These are phyloP conservation scores for Pyrgilauda ruficollis DNA, from an alignment of 2,113 vertebrate genomes.

Conservation along the genomic window DNA sequence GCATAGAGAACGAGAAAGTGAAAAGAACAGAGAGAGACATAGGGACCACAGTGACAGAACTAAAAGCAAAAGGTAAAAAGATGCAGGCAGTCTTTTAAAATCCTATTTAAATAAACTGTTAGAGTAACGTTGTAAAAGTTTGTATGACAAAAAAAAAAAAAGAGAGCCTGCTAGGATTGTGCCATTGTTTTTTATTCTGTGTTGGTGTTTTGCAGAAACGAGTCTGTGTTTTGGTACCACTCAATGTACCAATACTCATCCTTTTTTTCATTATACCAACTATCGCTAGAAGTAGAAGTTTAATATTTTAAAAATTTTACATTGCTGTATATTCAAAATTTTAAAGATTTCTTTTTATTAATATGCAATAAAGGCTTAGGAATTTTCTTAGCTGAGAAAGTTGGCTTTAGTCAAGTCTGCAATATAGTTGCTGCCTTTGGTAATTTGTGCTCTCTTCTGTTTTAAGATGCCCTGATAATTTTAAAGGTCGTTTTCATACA, in stretches of 20 bases:
- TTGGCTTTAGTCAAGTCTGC: conserved; percentile 70
- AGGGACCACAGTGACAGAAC: conserved; percentile 84
- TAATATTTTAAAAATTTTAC: conserved; percentile 76
- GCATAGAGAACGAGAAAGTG: conserved; percentile 70
- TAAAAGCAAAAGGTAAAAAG: conserved; percentile 81
- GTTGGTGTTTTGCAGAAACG: conserved; percentile 72
- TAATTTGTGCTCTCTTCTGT: conserved; percentile 72
- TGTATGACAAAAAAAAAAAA: neutral
- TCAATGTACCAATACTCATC: conserved; percentile 59
- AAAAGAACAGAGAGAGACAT: conserved; percentile 83
- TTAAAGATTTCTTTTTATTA: conserved; percentile 77
- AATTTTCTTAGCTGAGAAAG: conserved; percentile 73
- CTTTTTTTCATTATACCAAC: conserved; percentile 69
- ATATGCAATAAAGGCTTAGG: conserved; percentile 81
- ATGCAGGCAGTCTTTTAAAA: conserved; percentile 47
- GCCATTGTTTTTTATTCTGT: conserved; percentile 72
- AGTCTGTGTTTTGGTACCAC: conserved; percentile 65
- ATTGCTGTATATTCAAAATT: conserved; percentile 77
- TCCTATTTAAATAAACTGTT: conserved; percentile 62
- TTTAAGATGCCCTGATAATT: conserved; percentile 74
- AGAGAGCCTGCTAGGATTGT: conserved; percentile 71
- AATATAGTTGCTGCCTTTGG: conserved; percentile 74
- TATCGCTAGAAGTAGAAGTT: conserved; percentile 71
- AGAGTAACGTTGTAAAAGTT: conserved; percentile 50
- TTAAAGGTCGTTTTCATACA: conserved; percentile 69